Conservation (phyloP, 2,888 invertebrate species). For the Chymomyza fuscimana region DNA sequence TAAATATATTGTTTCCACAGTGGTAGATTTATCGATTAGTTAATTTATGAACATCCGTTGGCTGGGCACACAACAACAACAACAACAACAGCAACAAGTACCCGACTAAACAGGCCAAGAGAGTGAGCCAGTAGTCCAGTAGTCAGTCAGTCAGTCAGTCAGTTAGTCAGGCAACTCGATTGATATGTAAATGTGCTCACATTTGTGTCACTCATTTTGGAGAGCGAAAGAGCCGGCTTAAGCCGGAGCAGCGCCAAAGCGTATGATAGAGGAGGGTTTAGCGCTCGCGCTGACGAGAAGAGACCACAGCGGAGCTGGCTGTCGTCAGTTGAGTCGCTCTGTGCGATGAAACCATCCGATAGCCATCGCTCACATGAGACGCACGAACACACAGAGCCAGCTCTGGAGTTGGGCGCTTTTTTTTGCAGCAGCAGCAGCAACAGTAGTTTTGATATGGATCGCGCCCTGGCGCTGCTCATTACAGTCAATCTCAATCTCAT, state of each 20-base stretch:
- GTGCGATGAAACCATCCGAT: slow-evolving; percentile 68
- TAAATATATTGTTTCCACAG: slow-evolving; percentile 55
- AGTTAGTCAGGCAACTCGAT: slow-evolving; percentile 47
- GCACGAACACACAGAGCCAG: slow-evolving; percentile 59
- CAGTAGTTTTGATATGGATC: slow-evolving; percentile 52
- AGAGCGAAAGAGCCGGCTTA: neutral
- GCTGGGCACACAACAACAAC: slow-evolving; percentile 5
- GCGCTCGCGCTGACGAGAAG: slow-evolving; percentile 14
- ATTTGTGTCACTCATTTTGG: slow-evolving; percentile 69
- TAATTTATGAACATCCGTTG: slow-evolving; percentile 79
- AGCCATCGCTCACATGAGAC: slow-evolving; percentile 72
- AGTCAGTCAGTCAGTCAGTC: neutral
- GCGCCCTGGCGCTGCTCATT: slow-evolving; percentile 59
- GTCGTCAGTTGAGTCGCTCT: slow-evolving; percentile 20
- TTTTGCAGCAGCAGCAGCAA: neutral
- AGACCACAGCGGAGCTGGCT: slow-evolving; percentile 11
- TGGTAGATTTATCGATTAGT: slow-evolving; percentile 75
- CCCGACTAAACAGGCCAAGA: neutral
- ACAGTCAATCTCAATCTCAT: slow-evolving; percentile 68
- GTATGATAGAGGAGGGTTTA: neutral
- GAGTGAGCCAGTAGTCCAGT: neutral
- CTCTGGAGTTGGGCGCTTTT: neutral
- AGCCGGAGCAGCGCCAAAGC: too few relatives aligned
- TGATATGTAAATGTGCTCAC: slow-evolving; percentile 77
- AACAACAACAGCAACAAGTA: too few relatives aligned